phyloP scores from a whole-genome alignment of 2,113 vertebrate genomes.

The Sialia sialis region DNA sequence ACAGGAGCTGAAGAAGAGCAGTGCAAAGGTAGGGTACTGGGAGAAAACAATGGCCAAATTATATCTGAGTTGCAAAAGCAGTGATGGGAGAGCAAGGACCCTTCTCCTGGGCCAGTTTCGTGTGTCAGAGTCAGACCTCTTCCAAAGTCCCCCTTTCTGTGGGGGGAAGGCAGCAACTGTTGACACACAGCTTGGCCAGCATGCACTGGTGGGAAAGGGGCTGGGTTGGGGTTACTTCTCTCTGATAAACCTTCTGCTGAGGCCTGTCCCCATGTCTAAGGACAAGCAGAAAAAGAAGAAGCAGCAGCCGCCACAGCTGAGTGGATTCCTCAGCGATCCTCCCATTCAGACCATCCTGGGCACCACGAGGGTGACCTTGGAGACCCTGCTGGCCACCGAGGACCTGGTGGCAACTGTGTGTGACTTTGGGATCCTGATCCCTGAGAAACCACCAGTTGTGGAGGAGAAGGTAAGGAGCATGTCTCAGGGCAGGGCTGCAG shows the following conservation, averaged over 20 bases:
- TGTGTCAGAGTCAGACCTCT: background rate
- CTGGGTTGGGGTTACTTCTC: background rate
- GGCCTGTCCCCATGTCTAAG: background rate
- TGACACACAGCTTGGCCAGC: background rate
- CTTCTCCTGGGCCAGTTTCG: background rate
- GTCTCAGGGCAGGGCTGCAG: background rate
- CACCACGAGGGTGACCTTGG: slow-evolving; percentile 52
- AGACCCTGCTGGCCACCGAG: slow-evolving; percentile 58
- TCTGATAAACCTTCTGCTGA: background rate
- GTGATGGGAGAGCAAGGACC: background rate
- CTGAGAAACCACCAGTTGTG: background rate
- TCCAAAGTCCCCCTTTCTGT: background rate
- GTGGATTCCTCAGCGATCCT: slow-evolving; percentile 58
- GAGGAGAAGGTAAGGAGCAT: slow-evolving; percentile 9
- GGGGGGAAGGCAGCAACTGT: background rate
- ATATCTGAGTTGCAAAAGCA: background rate
- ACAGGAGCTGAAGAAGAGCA: background rate
- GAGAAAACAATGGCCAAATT: background rate
- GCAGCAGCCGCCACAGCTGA: background rate
- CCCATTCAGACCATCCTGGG: slow-evolving; percentile 68
- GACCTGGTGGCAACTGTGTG: slow-evolving; percentile 62
- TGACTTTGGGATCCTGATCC: slow-evolving; percentile 59
- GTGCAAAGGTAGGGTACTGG: background rate
- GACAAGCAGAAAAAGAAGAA: slow-evolving; percentile 65
- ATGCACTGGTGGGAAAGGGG: background rate